A percentile compares a stretch with the other conserved stretches of the same genome.
These are phyloP conservation scores for Rhinogobius similis DNA, from an alignment of 2,113 vertebrate species.

Conservation along the genomic window DNA sequence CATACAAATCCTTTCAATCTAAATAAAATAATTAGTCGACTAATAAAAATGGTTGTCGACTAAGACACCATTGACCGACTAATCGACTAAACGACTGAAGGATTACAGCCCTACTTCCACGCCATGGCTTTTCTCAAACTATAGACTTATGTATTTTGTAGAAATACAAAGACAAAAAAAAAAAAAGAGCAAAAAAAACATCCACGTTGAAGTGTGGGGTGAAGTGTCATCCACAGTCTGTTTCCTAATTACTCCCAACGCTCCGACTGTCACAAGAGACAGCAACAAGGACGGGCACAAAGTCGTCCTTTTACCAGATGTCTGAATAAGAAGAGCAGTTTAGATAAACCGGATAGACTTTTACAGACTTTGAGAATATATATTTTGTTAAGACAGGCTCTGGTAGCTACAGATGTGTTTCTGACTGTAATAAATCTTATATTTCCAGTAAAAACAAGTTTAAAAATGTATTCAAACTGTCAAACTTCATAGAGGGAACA, in stretches of 20 bases:
- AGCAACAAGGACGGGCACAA: slow-evolving; percentile 25
- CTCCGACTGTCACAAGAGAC: slow-evolving; percentile 48
- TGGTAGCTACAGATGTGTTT: too few species aligned
- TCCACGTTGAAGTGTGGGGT: slow-evolving; percentile 17
- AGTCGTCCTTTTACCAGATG: slow-evolving; percentile 18
- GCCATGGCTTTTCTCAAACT: too few species aligned
- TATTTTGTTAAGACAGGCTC: too few species aligned
- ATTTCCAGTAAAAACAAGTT: background rate
- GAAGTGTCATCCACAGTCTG: slow-evolving; percentile 30
- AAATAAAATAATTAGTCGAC: too few species aligned
- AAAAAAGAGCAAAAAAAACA: background rate
- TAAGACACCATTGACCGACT: too few species aligned
- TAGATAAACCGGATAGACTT: background rate
- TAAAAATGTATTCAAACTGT: background rate
- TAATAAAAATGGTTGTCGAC: too few species aligned
- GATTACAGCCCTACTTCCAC: too few species aligned
- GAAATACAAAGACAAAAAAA: too few species aligned
- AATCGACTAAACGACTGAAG: too few species aligned
- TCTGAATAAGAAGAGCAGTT: slow-evolving; percentile 10
- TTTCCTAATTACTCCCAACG: slow-evolving; percentile 52
- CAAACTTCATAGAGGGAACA: background rate
- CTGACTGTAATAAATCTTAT: too few species aligned
- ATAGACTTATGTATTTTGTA: background rate
- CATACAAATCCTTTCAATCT: too few species aligned
- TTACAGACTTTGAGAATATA: too few species aligned